These are phyloP conservation scores for Macrosteles quadrilineatus DNA, from an alignment of 1,140 invertebrate species.

Conservation along the genomic window DNA sequence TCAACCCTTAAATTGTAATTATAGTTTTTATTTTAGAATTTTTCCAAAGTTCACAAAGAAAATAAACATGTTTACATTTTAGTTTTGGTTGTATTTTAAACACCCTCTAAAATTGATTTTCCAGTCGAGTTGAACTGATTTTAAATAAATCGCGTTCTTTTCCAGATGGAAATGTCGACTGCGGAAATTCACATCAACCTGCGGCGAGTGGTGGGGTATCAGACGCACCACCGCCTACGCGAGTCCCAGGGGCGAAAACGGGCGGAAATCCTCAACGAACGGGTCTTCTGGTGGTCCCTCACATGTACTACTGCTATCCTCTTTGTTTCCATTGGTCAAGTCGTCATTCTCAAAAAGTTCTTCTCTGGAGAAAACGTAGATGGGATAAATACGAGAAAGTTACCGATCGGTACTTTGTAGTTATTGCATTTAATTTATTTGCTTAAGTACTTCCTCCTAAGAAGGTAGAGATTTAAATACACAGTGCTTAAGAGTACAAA, in stretches of 20 bases:
- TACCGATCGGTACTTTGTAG: background rate
- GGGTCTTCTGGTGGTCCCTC: constrained; percentile 91
- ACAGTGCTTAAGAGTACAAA: too few species aligned
- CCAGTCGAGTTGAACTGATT: too few species aligned
- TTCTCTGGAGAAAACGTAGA: constrained; percentile 78
- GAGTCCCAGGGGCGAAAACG: constrained; percentile 93
- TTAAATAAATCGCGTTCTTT: constrained; percentile 33
- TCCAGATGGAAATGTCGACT: constrained; percentile 88
- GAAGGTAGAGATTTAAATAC: too few species aligned
- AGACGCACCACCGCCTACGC: constrained; percentile 93
- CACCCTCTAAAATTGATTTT: too few species aligned
- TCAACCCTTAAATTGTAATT: too few species aligned
- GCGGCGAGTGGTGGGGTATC: constrained; percentile 87
- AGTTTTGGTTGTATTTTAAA: too few species aligned
- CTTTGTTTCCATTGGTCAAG: constrained; percentile 83
- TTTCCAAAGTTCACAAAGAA: too few species aligned
- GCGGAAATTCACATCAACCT: constrained; percentile 87
- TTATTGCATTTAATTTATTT: too few species aligned
- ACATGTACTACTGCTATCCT: constrained; percentile 86
- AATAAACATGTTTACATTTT: too few species aligned
- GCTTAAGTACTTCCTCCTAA: too few species aligned
- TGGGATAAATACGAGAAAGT: background rate
- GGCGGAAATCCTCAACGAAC: constrained; percentile 93
- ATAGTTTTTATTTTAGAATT: too few species aligned
- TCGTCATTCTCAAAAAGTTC: constrained; percentile 91